These are phyloP conservation scores for Odontophorus gujanensis DNA, from an alignment of 2,113 vertebrate genomes.

Conservation along the genomic window DNA sequence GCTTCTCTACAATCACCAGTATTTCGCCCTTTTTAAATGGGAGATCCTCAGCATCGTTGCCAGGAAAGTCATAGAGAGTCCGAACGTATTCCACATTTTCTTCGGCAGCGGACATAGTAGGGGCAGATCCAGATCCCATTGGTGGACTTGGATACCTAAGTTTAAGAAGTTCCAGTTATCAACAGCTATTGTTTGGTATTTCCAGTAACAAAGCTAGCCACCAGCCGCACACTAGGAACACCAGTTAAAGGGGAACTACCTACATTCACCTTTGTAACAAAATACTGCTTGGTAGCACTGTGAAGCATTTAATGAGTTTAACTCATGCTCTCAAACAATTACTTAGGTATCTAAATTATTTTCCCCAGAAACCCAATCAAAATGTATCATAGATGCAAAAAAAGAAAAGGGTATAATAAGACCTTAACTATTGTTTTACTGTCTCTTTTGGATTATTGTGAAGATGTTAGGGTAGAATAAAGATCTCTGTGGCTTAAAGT, in stretches of 20 bases:
- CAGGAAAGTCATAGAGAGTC: conserved; percentile 97
- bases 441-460: background rate
- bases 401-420: background rate
- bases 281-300: background rate
- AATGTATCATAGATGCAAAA: background rate
- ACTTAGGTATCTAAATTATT: background rate
- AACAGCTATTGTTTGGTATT: background rate
- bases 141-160: conserved; percentile 87
- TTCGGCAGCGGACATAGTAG: conserved; percentile 78
- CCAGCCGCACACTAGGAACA: background rate
- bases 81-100: conserved; percentile 94
- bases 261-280: background rate
- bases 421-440: background rate
- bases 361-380: background rate
- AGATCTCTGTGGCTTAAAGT: background rate
- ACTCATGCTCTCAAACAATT: background rate
- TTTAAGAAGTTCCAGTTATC: background rate
- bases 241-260: background rate
- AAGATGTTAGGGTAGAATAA: background rate
- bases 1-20: conserved; percentile 94
- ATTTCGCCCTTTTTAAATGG: conserved; percentile 97
- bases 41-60: conserved; percentile 96
- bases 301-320: background rate
- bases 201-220: background rate
- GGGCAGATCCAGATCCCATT: conserved; percentile 79